phyloP scores from a whole-genome alignment of 2,113 vertebrate species.

The Phocoena phocoena region DNA sequence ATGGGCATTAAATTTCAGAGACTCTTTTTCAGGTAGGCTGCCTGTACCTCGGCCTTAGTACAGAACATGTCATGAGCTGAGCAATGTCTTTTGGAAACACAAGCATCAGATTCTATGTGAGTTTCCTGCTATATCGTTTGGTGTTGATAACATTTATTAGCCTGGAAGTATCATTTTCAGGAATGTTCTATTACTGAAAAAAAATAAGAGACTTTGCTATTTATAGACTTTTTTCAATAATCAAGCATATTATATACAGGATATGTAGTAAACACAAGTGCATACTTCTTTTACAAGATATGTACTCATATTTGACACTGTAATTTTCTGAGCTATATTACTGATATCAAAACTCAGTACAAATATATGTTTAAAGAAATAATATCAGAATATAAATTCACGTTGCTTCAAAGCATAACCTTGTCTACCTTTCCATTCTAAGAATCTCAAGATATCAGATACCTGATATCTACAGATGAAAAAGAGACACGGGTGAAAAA shows the following conservation, averaged over 20 bases:
- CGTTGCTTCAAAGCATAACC: background rate
- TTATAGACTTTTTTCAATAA: background rate
- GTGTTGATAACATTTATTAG: background rate
- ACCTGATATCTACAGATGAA: background rate
- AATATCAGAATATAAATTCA: conserved; percentile 4
- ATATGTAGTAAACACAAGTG: background rate
- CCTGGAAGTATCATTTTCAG: background rate
- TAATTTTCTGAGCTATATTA: background rate
- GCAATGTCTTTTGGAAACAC: background rate
- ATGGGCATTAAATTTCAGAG: conserved; percentile 9
- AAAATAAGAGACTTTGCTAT: background rate
- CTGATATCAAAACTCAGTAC: background rate
- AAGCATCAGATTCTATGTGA: background rate
- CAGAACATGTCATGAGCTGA: background rate
- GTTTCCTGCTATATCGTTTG: background rate
- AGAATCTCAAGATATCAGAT: background rate
- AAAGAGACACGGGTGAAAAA: background rate
- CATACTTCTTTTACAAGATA: background rate
- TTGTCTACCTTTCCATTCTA: background rate
- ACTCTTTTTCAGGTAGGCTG: background rate
- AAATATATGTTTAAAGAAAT: background rate
- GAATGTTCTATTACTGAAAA: background rate
- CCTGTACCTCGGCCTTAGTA: background rate
- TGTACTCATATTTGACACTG: background rate
- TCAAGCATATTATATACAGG: background rate